Conservation (phyloP, 2,113 vertebrate genomes). For the Geothlypis trichas region DNA sequence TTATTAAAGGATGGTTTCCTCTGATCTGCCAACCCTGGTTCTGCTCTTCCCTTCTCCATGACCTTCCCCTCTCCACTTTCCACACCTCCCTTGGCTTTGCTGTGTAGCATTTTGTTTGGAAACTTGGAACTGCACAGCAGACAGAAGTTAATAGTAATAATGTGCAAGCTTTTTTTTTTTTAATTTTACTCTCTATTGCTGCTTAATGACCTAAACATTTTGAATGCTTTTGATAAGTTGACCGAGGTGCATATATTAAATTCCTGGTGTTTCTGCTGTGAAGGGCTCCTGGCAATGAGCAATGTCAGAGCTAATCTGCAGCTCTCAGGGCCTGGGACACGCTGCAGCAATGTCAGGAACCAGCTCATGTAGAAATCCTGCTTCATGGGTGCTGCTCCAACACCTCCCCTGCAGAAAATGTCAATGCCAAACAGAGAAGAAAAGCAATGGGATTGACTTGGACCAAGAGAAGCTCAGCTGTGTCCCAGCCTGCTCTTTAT, state of each 20-base stretch:
- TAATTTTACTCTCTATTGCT: not conserved
- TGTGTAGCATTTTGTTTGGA: not conserved
- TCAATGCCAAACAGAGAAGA: not conserved
- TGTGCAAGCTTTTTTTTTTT: not conserved
- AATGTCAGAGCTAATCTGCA: slow-evolving; percentile 1
- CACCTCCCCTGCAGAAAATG: not conserved
- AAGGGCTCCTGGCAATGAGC: not conserved
- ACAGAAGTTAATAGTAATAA: not conserved
- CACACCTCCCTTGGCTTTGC: not conserved
- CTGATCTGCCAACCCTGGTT: not conserved
- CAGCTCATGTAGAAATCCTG: not conserved
- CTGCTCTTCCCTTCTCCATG: not conserved
- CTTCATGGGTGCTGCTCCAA: not conserved
- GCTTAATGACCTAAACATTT: slow-evolving; percentile 41
- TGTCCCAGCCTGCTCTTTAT: not conserved
- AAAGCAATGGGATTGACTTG: not conserved
- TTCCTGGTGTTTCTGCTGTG: slow-evolving; percentile 1
- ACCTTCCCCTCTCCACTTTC: not conserved
- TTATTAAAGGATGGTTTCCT: not conserved
- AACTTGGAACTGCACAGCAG: not conserved
- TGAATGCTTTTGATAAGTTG: slow-evolving; percentile 24
- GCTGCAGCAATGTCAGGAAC: not conserved
- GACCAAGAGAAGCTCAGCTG: not conserved
- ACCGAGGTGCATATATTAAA: slow-evolving; percentile 12
- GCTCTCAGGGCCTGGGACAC: not conserved